Conservation (phyloP, 2,888 invertebrate species). For the Orgyia antiqua region DNA sequence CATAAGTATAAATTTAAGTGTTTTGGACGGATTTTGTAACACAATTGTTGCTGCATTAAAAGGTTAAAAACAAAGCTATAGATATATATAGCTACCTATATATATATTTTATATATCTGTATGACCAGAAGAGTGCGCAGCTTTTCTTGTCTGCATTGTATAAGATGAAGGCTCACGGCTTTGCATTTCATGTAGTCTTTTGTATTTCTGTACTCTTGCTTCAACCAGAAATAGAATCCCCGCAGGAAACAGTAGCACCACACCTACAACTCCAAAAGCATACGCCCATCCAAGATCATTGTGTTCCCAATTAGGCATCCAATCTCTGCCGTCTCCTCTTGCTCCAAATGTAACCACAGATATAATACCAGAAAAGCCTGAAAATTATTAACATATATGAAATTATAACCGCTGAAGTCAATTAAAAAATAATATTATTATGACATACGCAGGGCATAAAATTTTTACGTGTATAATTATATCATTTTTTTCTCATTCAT, state of each 20-base stretch:
- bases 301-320: slow-evolving; percentile 98
- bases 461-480: background rate
- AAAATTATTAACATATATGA: slow-evolving; percentile 27
- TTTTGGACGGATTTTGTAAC: too few species aligned
- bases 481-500: too few species aligned
- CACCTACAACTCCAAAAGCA: slow-evolving; percentile 90
- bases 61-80: too few species aligned
- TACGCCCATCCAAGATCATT: slow-evolving; percentile 97
- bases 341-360: slow-evolving; percentile 93
- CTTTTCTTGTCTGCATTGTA: slow-evolving; percentile 82
- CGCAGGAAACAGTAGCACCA: slow-evolving; percentile 84
- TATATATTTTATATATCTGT: slow-evolving; percentile 81
- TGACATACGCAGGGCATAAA: too few species aligned
- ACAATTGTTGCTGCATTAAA: too few species aligned
- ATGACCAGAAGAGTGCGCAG: slow-evolving; percentile 75
- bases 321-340: slow-evolving; percentile 92
- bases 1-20: too few species aligned
- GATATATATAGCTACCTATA: too few species aligned
- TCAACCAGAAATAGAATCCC: slow-evolving; percentile 91
- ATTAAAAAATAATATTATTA: too few species aligned
- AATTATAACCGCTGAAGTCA: background rate
- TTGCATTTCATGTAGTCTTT: slow-evolving; percentile 83
- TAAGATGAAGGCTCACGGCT: slow-evolving; percentile 82
- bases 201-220: slow-evolving; percentile 87
- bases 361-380: slow-evolving; percentile 88